Percentiles rank a stretch among this genome's conserved stretches.
Evolutionary conservation across 2,888 invertebrate genomes (phyloP).

Genomic region (Trichacis sp.): DNA sequence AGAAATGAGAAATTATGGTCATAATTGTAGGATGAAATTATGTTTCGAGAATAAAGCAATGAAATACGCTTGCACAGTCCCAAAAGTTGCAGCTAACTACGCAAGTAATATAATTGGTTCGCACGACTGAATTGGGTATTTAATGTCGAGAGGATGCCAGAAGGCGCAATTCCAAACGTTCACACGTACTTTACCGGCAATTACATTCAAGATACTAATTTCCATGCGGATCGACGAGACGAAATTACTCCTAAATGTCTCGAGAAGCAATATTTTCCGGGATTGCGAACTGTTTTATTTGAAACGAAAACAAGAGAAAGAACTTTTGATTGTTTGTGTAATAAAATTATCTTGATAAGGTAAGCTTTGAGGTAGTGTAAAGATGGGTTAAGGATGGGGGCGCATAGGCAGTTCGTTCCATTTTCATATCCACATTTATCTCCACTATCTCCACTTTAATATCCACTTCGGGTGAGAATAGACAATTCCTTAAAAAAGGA

Average conservation of each 20-base stretch:
- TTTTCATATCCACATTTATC: no score
- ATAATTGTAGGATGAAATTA: not conserved
- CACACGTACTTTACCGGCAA: not conserved
- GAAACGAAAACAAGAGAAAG: no score
- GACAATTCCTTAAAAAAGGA: no score
- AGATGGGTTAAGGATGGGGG: no score
- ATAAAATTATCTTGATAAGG: no score
- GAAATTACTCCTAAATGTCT: not conserved
- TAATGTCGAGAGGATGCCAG: constrained; percentile 11
- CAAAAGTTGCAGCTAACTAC: constrained; percentile 9
- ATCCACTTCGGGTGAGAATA: no score
- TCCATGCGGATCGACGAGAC: not conserved
- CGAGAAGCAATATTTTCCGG: not conserved
- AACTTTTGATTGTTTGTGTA: no score
- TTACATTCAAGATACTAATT: not conserved
- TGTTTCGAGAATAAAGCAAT: not conserved
- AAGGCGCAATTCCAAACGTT: constrained; percentile 5
- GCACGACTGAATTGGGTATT: constrained; percentile 17
- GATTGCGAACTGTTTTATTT: no score
- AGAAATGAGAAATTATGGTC: not conserved
- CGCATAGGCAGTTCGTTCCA: no score
- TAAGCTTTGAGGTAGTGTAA: no score
- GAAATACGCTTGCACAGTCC: constrained; percentile 12
- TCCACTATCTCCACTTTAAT: no score
- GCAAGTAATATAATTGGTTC: constrained; percentile 10